Percentiles rank a stretch among this genome's conserved stretches.
Evolutionary conservation across 2,888 invertebrate species (phyloP).

Genomic region (Kryphioiulus occultus): DNA sequence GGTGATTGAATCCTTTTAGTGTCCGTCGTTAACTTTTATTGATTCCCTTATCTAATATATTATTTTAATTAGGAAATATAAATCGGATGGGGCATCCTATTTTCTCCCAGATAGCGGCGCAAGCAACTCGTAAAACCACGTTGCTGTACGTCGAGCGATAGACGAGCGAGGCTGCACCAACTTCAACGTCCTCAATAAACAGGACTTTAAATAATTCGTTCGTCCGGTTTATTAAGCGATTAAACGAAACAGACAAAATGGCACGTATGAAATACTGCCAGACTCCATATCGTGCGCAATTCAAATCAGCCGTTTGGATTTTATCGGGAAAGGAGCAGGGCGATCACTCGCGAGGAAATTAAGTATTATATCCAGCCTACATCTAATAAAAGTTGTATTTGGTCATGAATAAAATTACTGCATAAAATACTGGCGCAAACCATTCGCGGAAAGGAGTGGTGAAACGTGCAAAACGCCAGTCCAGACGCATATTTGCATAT

Average conservation of each 20-base stretch:
- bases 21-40: slow-evolving; percentile 44
- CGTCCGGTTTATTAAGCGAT: slow-evolving; percentile 47
- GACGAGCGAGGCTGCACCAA: not conserved
- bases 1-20: slow-evolving; percentile 42
- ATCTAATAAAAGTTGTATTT: not conserved
- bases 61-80: slow-evolving; percentile 43
- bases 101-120: slow-evolving; percentile 11
- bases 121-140: not conserved
- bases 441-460: not conserved
- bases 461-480: no score
- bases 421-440: not conserved
- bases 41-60: slow-evolving; percentile 41
- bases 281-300: not conserved
- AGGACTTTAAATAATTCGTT: slow-evolving; percentile 45
- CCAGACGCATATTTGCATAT: no score
- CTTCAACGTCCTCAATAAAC: slow-evolving; percentile 41
- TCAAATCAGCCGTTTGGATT: not conserved
- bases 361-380: not conserved
- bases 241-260: slow-evolving; percentile 45
- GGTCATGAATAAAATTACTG: not conserved
- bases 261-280: not conserved
- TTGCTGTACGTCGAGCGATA: not conserved
- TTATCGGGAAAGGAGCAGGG: not conserved
- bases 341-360: not conserved
- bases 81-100: slow-evolving; percentile 42